These are phyloP conservation scores for Vandiemenella viatica DNA, from an alignment of 2,888 invertebrate genomes.

Conservation along the genomic window DNA sequence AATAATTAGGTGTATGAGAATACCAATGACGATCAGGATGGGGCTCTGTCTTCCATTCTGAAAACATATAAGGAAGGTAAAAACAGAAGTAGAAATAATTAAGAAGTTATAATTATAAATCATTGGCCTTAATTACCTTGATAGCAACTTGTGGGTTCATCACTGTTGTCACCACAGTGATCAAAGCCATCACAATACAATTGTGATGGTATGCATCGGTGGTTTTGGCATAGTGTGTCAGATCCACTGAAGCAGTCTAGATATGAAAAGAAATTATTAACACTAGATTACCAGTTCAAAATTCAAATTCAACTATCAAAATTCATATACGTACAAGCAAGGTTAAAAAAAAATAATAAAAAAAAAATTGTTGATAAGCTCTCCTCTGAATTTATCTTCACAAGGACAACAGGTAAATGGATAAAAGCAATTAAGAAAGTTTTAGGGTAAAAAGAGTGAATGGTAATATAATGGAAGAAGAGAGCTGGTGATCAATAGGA, in stretches of 20 bases:
- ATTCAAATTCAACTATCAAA: no score
- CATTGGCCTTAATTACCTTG: conserved; percentile 26
- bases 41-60: conserved; percentile 38
- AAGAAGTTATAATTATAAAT: background rate
- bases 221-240: conserved; percentile 55
- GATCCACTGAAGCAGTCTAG: conserved; percentile 49
- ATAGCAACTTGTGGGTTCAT: conserved; percentile 46
- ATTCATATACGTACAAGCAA: no score
- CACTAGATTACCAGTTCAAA: no score
- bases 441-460: no score
- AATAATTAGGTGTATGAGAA: conserved; percentile 52
- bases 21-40: conserved; percentile 42
- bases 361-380: no score
- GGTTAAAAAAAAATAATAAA: no score
- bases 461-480: no score
- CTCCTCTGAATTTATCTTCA: no score
- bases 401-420: no score
- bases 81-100: background rate
- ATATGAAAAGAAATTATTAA: conserved; percentile 16
- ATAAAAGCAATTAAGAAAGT: no score
- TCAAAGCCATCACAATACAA: conserved; percentile 60
- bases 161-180: conserved; percentile 59
- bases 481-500: no score
- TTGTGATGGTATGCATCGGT: conserved; percentile 49
- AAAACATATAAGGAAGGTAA: conserved; percentile 12